Evolutionary conservation across 1,140 invertebrate genomes (phyloP), one percentile per base, ranked within the genome.

Genomic region (Drosophila sturtevanti): DNA sequence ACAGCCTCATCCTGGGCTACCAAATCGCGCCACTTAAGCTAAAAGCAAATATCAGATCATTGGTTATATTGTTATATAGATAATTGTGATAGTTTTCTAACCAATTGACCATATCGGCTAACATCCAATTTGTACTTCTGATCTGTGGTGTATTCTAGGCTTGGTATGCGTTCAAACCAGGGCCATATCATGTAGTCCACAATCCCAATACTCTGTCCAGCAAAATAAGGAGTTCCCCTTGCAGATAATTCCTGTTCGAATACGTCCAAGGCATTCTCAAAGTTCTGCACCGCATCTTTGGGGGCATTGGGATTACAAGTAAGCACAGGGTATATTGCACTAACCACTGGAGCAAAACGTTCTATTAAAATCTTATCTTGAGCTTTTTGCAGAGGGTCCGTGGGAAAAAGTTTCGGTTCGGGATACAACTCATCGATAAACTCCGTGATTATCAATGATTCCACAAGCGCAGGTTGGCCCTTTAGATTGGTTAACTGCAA

Each of bases 141-240:
- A 31, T 76, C 38, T 31, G 77, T 63, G 1, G 74, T 44, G 22
- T 61, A 64, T 38, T 90, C 81, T 1, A 92, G 63, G 10, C 89
- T 89, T 1, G 77, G 81, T 9, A 82, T 77, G 51, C 96, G 93
- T 90, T 98, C 97, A 77, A 96, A 95, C 96, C 96, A 97, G 1
- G 97, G 97, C 97, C 97, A 98, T 63, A 97, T 96, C 96, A 97
- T 97, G 63, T 96, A 96, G 90, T 98, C 97, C 14, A 96, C 93
- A 94, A 96, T 96, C 16, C 96, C 96, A 4, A 96, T 96, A 63
- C 94, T 92, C 6, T 91, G 81, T 48, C 96, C 96, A 72, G 93
- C 93, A 81, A 96, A 95, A 80, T 95, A 97, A n/a, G 92, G 92
- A 3, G 94, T 95, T 52, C 93, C 84, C 6, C 84, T 67, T 31